Conservation (phyloP, 2,797 vertebrate species). For the Sphenopsis melanotis region DNA sequence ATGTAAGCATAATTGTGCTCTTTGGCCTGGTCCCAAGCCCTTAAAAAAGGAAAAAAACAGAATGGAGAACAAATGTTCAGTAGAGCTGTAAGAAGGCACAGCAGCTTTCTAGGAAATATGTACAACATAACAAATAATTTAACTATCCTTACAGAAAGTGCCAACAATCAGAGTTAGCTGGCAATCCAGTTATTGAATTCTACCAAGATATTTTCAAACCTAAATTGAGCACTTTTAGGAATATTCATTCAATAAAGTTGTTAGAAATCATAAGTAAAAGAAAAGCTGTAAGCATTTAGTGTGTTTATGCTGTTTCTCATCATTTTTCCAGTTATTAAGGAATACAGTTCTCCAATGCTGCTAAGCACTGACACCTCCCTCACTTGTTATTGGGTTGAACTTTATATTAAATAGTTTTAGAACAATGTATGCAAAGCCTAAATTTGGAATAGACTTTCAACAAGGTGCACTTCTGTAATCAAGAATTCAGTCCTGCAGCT, state of each 20-base stretch:
- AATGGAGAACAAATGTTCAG: slow-evolving; percentile 7
- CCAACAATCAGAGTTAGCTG: not conserved
- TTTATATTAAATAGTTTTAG: not conserved
- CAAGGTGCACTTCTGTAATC: not conserved
- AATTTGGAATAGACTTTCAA: not conserved
- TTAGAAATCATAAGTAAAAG: not conserved
- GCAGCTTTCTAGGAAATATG: not conserved
- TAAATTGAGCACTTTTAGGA: not conserved
- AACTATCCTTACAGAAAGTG: not conserved
- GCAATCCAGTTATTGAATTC: not conserved
- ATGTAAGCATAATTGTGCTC: not conserved
- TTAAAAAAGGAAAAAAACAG: not conserved
- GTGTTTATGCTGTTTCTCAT: not conserved
- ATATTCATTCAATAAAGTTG: not conserved
- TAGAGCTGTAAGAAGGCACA: not conserved
- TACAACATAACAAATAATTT: not conserved
- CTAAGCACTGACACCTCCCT: not conserved
- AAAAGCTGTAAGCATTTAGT: not conserved
- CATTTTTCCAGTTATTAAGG: not conserved
- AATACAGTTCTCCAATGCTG: not conserved
- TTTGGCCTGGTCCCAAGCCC: not conserved
- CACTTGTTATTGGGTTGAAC: not conserved
- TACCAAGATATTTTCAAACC: not conserved
- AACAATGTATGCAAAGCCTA: not conserved
- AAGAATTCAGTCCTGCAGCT: not conserved